Base-by-base conservation (phyloP, 2,113 vertebrate genomes). In the Apodemus sylvaticus region DNA sequence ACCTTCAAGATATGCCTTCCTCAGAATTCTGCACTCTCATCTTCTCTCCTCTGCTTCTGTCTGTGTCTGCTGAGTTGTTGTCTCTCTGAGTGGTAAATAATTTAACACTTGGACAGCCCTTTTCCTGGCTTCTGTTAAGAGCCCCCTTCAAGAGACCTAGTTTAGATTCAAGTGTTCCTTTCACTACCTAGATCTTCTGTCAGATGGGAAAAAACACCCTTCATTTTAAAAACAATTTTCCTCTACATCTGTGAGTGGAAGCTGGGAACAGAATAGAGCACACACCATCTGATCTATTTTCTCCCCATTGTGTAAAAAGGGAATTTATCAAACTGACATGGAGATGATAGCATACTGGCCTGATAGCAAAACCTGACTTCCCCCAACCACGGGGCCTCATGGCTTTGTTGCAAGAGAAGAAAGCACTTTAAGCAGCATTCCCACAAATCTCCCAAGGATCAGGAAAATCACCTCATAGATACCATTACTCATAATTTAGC, bases 271-370 rank as follows among this genome's bases (percentile, higher is more conserved):
- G 4, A 58, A 81, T 4, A 89, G 68, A 96, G 42, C 10, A 93
- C 87, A 24, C 6, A 64, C 16, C 42, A 86, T 26, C 82, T 58
- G 91, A 97, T 96, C 76, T 96, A 93, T 94, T 97, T 96, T 96
- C 78, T 97, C 74, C 48, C 66, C 26, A 79, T 70, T 70, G 53
- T 95, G 20, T 11, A 17, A 86, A 42, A 4, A 97, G 79, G 45
- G 88, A 97, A 98, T 89, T 89, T 71, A 90, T 97, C 90, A 97
- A 60, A 42, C 12, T 88, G 88, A 91, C 93, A 87, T 0, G 0
- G 29, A 66, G 26, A 90, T n/a, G 70, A 85, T 70, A 97, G 95
- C 60, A 11, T n/a, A 79, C 20, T 45, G 73, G 36, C n/a, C 51
- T 83, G 83, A 89, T 24, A 90, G 76, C 39, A 86, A 94, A 93